Conservation (phyloP, 2,888 invertebrate genomes). For the Acanthoscelides obtectus region DNA sequence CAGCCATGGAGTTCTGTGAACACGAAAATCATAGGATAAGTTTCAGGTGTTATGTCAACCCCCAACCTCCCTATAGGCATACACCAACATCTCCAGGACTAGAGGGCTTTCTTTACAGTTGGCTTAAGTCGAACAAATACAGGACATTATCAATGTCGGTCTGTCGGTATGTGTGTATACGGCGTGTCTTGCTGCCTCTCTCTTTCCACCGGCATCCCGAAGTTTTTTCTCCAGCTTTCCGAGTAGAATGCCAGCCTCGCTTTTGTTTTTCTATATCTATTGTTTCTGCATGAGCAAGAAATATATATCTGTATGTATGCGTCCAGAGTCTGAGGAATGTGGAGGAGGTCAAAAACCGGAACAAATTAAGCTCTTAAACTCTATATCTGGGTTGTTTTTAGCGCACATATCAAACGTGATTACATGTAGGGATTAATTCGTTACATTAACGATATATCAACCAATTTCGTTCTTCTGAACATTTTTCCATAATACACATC, state of each 20-base stretch:
- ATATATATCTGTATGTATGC: not conserved
- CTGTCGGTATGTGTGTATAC: constrained; percentile 6
- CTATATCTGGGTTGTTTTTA: too few species aligned
- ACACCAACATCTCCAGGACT: not conserved
- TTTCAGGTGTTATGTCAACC: too few species aligned
- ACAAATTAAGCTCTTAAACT: not conserved
- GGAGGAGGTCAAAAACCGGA: not conserved
- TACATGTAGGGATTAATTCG: too few species aligned
- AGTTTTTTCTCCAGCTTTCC: not conserved
- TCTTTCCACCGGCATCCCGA: not conserved
- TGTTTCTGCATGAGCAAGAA: not conserved
- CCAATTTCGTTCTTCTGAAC: too few species aligned
- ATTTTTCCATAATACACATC: too few species aligned
- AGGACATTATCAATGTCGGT: constrained; percentile 21
- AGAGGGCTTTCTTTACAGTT: not conserved
- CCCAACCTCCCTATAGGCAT: too few species aligned
- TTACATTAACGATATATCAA: too few species aligned
- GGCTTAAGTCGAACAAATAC: constrained; percentile 22
- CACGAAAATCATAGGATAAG: too few species aligned
- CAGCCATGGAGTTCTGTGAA: too few species aligned
- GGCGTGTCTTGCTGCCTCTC: constrained; percentile 7
- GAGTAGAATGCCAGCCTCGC: not conserved
- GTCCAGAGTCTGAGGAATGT: not conserved
- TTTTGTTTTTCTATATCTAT: not conserved
- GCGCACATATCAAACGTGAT: too few species aligned